phyloP scores from a whole-genome alignment of 2,113 vertebrate genomes.

The Urocitellus parryii region DNA sequence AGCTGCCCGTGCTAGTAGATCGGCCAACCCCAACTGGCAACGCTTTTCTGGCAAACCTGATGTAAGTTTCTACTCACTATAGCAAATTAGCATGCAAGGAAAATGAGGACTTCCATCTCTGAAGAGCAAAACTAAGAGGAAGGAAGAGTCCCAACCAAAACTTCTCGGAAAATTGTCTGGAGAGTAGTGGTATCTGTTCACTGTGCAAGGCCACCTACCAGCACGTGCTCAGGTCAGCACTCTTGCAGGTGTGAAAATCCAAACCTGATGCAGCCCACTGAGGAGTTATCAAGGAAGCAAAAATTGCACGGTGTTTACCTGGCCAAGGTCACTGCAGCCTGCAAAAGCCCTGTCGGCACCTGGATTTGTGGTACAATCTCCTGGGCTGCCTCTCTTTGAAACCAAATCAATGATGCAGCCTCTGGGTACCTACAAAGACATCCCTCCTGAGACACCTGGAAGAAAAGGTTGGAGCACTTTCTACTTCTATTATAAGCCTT shows the following conservation, averaged over 20 bases:
- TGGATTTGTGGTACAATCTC: neutral
- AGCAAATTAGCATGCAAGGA: neutral
- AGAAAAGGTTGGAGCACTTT: neutral
- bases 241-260: neutral
- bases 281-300: neutral
- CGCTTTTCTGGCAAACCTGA: neutral
- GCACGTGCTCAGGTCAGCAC: neutral
- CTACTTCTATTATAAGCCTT: slow-evolving; percentile 37
- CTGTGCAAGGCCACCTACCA: too few relatives aligned
- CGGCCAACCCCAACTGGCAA: neutral
- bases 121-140: neutral
- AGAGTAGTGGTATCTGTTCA: neutral
- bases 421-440: slow-evolving; percentile 40
- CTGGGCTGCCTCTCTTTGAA: slow-evolving; percentile 77
- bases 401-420: slow-evolving; percentile 61
- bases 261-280: neutral
- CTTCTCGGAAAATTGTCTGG: neutral
- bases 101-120: neutral
- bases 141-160: neutral
- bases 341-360: slow-evolving; percentile 69
- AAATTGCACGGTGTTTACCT: neutral
- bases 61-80: neutral
- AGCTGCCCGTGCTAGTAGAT: too few relatives aligned
- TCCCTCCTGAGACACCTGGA: neutral
- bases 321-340: neutral